Evolutionary conservation across 2,113 vertebrate species (phyloP), one percentile per base, ranked within the genome.

Genomic region (Limnothrissa miodon): DNA sequence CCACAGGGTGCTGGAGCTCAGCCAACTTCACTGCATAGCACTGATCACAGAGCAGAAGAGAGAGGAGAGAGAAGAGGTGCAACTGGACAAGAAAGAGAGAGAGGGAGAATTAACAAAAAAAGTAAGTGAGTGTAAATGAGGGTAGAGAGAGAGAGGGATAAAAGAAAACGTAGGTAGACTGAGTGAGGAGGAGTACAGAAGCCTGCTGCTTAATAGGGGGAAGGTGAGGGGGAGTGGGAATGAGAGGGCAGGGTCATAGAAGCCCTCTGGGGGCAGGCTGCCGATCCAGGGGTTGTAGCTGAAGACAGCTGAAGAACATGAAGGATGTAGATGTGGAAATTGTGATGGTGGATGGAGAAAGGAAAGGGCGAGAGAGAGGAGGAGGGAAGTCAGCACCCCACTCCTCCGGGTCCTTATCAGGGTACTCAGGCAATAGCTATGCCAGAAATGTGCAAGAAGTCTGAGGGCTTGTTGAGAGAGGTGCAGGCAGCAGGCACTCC

Each of bases 1-100:
- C 87, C 87, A 88, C 80, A 82, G 62, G 42, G 78, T 53, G 56
- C 44, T 84, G 79, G 84, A 84, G 42, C 25, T 17, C 56, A 13
- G 80, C 80, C 66, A 83, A 78, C 8, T 15, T 29, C 29, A 74
- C 33, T 15, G 66, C 33, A 70, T 2, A 33, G 10, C 62, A 70
- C 42, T 42, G 42, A 42, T 42, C 42, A 42, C 8, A 25, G 23
- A 10, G 9, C 6, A 10, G 59, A 62, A n/a, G 29, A n/a, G 59
- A 62, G 59, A 62, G n/a, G 59, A 59, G 19, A 59, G 21, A 3
- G 25, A 23, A 59, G 56, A 23, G 23, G 56, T n/a, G n/a, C n/a
- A 25, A 23, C 21, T 7, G 23, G 21, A 23, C 21, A 25, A 8
- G 19, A 23, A 2, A 23, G 59, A 23, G 59, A 62, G n/a, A 25